phyloP scores from a whole-genome alignment of 2,113 vertebrate species.

The Puffinus mauretanicus region DNA sequence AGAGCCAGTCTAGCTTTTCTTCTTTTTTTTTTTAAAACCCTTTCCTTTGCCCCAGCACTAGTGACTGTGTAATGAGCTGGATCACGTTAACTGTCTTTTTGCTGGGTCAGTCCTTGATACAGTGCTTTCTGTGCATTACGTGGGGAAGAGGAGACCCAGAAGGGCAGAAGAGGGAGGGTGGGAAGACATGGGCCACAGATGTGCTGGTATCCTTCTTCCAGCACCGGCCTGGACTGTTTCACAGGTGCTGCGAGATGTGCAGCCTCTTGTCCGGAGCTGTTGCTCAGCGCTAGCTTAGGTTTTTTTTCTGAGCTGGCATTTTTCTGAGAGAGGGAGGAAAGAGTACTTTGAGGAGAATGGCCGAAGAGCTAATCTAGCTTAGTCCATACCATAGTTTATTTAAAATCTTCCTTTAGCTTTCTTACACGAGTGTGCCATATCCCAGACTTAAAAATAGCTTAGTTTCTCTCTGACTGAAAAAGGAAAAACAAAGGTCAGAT shows the following conservation, averaged over 20 bases:
- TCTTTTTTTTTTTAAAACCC: not conserved
- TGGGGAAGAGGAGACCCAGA: not conserved
- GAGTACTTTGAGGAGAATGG: not conserved
- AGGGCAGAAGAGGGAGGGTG: not conserved
- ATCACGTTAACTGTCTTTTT: not conserved
- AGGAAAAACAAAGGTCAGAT: not conserved
- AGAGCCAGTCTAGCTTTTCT: not conserved
- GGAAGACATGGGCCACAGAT: not conserved
- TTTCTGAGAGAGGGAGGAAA: not conserved
- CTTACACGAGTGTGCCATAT: not conserved
- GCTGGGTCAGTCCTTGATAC: not conserved
- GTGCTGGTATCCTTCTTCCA: not conserved
- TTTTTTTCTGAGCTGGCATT: not conserved
- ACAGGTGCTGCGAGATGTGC: not conserved
- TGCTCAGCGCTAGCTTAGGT: not conserved
- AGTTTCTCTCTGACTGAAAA: not conserved
- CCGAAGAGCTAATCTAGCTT: not conserved
- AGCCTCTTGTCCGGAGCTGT: not conserved
- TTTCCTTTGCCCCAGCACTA: not conserved
- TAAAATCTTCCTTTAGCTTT: not conserved
- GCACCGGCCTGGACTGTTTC: not conserved
- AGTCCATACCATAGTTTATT: not conserved
- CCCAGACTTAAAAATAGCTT: slow-evolving; percentile 25
- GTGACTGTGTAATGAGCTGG: not conserved
- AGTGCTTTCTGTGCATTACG: not conserved